These are phyloP conservation scores for Hassar affinis DNA, from an alignment of 2,113 vertebrate genomes.

Conservation along the genomic window DNA sequence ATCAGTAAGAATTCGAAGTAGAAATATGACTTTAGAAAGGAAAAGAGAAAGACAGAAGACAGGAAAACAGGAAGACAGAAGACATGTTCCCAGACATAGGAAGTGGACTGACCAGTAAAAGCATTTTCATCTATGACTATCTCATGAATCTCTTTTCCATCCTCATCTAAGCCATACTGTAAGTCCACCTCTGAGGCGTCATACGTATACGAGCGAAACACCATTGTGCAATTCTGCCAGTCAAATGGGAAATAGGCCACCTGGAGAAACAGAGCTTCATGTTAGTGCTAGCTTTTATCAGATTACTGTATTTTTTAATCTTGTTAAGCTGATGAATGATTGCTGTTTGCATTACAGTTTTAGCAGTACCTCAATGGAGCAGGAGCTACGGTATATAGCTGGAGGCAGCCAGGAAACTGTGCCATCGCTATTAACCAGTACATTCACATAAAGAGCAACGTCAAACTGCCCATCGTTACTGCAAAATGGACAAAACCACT, in stretches of 20 bases:
- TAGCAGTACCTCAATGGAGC: constrained; percentile 74
- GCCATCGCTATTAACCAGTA: constrained; percentile 75
- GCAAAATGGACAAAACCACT: constrained; percentile 34
- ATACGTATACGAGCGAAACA: constrained; percentile 86
- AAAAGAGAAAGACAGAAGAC: too few species aligned
- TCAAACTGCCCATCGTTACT: constrained; percentile 88
- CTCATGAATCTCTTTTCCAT: constrained; percentile 74
- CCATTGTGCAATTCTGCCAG: constrained; percentile 92
- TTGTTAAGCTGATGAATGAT: not conserved
- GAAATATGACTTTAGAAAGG: not conserved
- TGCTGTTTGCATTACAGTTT: not conserved
- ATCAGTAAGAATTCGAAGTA: not conserved
- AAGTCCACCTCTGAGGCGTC: constrained; percentile 82
- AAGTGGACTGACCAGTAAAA: constrained; percentile 76
- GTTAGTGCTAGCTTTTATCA: not conserved
- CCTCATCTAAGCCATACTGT: constrained; percentile 68
- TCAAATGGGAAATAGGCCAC: constrained; percentile 88
- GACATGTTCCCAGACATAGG: constrained; percentile 27
- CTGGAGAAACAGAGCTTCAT: constrained; percentile 55
- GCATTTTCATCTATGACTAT: constrained; percentile 75
- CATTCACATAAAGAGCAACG: constrained; percentile 80
- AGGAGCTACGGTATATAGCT: constrained; percentile 83
- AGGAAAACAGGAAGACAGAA: not conserved
- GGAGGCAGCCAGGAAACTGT: constrained; percentile 83
- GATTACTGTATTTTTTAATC: not conserved